Base-by-base conservation (phyloP, 2,113 vertebrate species). In the Sylvietta virens region DNA sequence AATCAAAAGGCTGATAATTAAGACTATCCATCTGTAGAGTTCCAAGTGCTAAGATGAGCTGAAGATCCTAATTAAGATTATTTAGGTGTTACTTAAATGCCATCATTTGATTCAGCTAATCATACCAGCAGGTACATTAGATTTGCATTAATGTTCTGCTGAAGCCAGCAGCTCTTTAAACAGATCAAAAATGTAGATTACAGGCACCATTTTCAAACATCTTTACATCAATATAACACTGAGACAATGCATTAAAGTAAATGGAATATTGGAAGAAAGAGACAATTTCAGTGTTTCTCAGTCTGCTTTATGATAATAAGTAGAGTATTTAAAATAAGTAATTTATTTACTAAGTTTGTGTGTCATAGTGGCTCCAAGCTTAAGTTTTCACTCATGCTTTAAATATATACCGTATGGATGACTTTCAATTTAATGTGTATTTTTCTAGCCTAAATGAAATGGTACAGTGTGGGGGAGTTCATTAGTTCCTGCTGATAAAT, bases 41-140 rank as follows among this genome's bases (percentile, higher is more conserved):
- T 98, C 97, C 96, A 97, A 98, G 98, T 98, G 97, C 95, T 98
- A 97, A 98, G 97, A 98, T 95, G 97, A 98, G 97, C 95, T 97
- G 97, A 98, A 98, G 98, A 98, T 98, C 92, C 98, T 98, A 98
- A 98, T 98, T 98, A 98, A 98, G 98, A 98, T 98, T 98, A 98
- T 98, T 98, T 98, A 98, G 98, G 98, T 98, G 97, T 98, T 98
- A 98, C 97, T 98, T 98, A 98, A 98, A 98, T 98, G 97, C 97
- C 98, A 98, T 98, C 98, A 98, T 98, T 98, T 98, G 98, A 98
- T 98, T 98, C 98, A 98, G 95, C 97, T 98, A 98, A 98, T 98
- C 98, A 98, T 98, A 98, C 97, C 98, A 98, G 98, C 97, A 98
- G 98, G 98, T 98, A 98, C 97, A 97, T 97, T 98, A 98, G 97